Evolutionary conservation across 2,113 vertebrate species (phyloP).

Genomic region (Ceyx margarethae): DNA sequence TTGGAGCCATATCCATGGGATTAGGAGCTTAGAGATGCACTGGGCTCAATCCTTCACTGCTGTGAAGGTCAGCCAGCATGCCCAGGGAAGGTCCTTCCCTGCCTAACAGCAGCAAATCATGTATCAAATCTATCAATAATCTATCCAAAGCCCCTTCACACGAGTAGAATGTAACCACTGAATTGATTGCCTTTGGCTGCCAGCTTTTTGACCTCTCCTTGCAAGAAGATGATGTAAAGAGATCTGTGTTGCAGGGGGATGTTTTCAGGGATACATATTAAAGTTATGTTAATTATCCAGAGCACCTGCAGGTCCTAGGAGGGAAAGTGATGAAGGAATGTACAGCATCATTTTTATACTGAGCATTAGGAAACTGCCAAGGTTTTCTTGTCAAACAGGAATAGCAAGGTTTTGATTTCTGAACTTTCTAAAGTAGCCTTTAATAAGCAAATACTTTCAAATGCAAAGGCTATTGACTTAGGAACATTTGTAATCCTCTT

Average conservation of each 20-base stretch:
- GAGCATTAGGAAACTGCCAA: slow-evolving; percentile 8
- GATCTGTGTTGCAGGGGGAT: not conserved
- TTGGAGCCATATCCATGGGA: not conserved
- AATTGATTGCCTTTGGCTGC: not conserved
- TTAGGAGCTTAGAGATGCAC: not conserved
- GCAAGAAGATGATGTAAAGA: not conserved
- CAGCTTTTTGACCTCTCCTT: not conserved
- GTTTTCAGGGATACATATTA: not conserved
- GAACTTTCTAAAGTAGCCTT: slow-evolving; percentile 46
- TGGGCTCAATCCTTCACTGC: not conserved
- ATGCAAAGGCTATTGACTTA: slow-evolving; percentile 42
- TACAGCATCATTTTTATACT: not conserved
- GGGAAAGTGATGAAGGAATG: not conserved
- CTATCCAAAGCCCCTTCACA: not conserved
- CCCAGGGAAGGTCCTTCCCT: not conserved
- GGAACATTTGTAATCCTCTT: slow-evolving; percentile 32
- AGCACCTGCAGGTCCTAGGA: slow-evolving; percentile 14
- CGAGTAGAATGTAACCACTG: not conserved
- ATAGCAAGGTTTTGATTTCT: slow-evolving; percentile 37
- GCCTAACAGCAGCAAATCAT: not conserved
- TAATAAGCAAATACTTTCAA: slow-evolving; percentile 56
- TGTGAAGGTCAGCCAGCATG: not conserved
- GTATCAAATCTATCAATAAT: not conserved
- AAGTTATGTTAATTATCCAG: slow-evolving; percentile 17
- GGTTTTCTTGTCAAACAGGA: slow-evolving; percentile 28